phyloP scores from a whole-genome alignment of 1,140 invertebrate species.

The Saccostrea glomerata region DNA sequence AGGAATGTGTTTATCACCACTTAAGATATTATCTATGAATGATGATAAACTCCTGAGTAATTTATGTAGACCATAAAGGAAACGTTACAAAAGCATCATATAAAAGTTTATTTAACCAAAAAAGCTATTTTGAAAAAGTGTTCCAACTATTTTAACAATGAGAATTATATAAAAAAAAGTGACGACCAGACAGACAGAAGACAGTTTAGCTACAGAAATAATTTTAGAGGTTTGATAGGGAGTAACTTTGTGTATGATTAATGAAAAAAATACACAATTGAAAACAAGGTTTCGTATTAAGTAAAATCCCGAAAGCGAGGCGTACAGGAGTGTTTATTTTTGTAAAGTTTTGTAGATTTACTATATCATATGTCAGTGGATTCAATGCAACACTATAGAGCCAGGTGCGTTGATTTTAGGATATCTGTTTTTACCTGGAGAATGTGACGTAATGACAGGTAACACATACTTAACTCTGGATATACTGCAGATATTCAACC shows the following conservation, averaged over 20 bases:
- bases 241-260: too few relatives aligned
- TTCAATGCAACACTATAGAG: not conserved
- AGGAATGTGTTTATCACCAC: not conserved
- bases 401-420: not conserved
- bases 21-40: not conserved
- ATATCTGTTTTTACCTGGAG: not conserved
- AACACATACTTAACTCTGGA: not conserved
- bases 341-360: not conserved
- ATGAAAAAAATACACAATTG: too few relatives aligned
- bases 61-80: not conserved
- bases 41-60: not conserved
- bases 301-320: too few relatives aligned
- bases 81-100: not conserved
- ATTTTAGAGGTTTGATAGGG: too few relatives aligned
- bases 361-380: not conserved
- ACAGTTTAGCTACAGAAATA: too few relatives aligned
- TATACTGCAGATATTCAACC: not conserved
- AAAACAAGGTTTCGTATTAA: too few relatives aligned
- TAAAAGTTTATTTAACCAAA: not conserved
- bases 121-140: too few relatives aligned
- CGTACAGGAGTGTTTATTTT: not conserved
- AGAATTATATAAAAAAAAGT: too few relatives aligned
- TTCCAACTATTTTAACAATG: too few relatives aligned
- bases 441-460: conserved; percentile 2
- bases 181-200: too few relatives aligned